These are phyloP conservation scores for Luidia sarsii DNA, from an alignment of 53 echinoderm and acorn worm genomes.

Conservation along the genomic window DNA sequence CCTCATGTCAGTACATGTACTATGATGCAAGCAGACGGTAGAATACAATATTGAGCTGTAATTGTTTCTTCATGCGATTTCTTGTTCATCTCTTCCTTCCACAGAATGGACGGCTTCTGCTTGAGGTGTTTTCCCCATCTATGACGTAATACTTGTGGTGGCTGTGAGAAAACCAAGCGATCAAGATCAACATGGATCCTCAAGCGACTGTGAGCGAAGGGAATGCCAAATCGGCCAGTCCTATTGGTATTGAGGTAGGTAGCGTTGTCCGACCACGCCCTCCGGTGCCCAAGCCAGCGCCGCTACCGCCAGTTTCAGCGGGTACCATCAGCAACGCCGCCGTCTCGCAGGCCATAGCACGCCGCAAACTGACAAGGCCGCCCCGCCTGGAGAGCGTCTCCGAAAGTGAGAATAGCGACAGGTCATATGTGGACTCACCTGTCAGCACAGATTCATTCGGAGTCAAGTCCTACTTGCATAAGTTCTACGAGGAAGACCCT, in stretches of 20 bases:
- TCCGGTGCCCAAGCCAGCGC: constrained; percentile 40
- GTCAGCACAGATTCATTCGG: constrained; percentile 88
- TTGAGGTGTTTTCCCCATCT: background rate
- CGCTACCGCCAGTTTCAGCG: constrained; percentile 2
- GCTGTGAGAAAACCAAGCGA: background rate
- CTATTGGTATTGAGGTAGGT: constrained; percentile 1
- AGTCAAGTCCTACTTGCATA: constrained; percentile 91
- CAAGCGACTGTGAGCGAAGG: constrained; percentile 11
- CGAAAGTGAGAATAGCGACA: constrained; percentile 86
- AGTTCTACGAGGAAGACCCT: constrained; percentile 97
- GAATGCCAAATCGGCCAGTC: too few relatives aligned
- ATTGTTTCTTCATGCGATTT: too few relatives aligned
- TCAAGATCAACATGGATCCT: constrained; percentile 18
- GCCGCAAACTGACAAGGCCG: constrained; percentile 81
- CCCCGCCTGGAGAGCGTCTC: constrained; percentile 95
- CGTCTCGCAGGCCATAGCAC: constrained; percentile 32
- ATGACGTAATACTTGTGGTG: background rate
- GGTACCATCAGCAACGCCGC: constrained; percentile 13
- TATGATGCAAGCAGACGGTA: too few relatives aligned
- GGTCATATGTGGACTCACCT: constrained; percentile 64
- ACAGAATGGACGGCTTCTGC: constrained; percentile 23
- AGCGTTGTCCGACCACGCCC: constrained; percentile 45
- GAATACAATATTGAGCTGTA: too few relatives aligned
- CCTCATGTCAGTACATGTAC: too few relatives aligned
- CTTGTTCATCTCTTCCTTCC: too few relatives aligned